Evolutionary conservation across 2,888 invertebrate species (phyloP).

Genomic region (Chrysolina haemoptera): DNA sequence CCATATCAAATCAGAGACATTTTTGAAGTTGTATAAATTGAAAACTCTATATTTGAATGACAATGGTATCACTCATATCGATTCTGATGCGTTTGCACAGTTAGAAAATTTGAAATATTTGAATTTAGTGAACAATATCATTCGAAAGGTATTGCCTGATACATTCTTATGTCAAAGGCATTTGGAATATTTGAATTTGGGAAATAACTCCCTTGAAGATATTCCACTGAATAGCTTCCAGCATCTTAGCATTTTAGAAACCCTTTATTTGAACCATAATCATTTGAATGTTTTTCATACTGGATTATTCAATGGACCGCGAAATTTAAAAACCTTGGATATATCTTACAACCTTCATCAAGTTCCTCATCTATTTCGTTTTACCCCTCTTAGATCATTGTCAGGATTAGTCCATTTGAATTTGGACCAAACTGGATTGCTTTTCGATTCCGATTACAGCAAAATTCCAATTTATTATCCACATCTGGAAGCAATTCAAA

Average conservation of each 20-base stretch:
- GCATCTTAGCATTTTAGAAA: too few species aligned
- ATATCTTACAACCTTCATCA: neutral
- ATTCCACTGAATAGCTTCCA: too few species aligned
- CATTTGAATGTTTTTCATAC: neutral
- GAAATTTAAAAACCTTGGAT: neutral
- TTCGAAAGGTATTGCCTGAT: conserved; percentile 42
- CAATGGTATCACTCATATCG: neutral
- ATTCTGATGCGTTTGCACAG: neutral
- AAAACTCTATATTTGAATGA: neutral
- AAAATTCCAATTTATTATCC: neutral
- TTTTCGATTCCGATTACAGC: neutral
- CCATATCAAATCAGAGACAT: too few species aligned
- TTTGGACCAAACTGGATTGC: neutral
- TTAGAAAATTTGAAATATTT: conserved; percentile 14
- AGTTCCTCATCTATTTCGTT: neutral
- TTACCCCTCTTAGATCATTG: neutral
- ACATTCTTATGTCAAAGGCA: conserved; percentile 29
- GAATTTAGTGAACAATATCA: conserved; percentile 43
- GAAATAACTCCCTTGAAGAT: neutral
- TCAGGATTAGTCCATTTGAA: neutral
- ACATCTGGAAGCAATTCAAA: neutral
- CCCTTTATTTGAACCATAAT: too few species aligned
- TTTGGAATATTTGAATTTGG: neutral
- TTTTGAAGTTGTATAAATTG: neutral
- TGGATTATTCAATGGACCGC: neutral